phyloP scores from a whole-genome alignment of 2,797 vertebrate genomes.

The Diplodus puntazzo region DNA sequence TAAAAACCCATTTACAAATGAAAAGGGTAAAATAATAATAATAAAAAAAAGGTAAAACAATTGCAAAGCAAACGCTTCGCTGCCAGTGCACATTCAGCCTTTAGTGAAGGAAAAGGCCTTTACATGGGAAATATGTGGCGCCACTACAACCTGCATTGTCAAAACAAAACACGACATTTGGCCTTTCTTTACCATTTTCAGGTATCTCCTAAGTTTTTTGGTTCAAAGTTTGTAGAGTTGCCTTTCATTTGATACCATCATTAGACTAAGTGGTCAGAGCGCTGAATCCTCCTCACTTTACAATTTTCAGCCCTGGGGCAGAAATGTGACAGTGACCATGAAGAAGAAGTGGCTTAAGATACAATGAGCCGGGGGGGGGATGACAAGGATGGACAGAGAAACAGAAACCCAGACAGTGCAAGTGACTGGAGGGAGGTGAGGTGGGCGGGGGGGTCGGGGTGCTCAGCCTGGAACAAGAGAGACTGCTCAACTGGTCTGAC shows the following conservation, averaged over 20 bases:
- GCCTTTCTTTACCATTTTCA: background rate
- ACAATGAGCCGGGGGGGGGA: slow-evolving; percentile 1
- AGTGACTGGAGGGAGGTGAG: background rate
- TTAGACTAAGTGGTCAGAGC: slow-evolving; percentile 19
- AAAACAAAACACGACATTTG: slow-evolving; percentile 7
- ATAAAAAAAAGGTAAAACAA: no score
- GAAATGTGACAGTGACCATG: slow-evolving; percentile 29
- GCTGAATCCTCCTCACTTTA: slow-evolving; percentile 13
- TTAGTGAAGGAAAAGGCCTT: background rate
- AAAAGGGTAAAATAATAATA: slow-evolving; percentile 39
- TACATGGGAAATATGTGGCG: background rate
- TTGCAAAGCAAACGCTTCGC: slow-evolving; percentile 23
- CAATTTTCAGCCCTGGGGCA: slow-evolving; percentile 12
- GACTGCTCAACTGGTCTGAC: slow-evolving; percentile 76
- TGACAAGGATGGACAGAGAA: slow-evolving; percentile 45
- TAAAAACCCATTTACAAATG: slow-evolving; percentile 58
- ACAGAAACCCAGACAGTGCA: slow-evolving; percentile 41
- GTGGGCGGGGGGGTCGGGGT: slow-evolving; percentile 1
- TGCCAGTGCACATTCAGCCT: background rate
- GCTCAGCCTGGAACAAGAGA: slow-evolving; percentile 65
- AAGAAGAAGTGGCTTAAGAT: slow-evolving; percentile 39
- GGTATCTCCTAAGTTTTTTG: background rate
- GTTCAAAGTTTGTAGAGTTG: background rate
- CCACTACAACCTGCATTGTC: background rate
- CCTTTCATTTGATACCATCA: background rate